Evolutionary conservation across 2,888 invertebrate genomes (phyloP).

Genomic region (Pseudoips prasinana): DNA sequence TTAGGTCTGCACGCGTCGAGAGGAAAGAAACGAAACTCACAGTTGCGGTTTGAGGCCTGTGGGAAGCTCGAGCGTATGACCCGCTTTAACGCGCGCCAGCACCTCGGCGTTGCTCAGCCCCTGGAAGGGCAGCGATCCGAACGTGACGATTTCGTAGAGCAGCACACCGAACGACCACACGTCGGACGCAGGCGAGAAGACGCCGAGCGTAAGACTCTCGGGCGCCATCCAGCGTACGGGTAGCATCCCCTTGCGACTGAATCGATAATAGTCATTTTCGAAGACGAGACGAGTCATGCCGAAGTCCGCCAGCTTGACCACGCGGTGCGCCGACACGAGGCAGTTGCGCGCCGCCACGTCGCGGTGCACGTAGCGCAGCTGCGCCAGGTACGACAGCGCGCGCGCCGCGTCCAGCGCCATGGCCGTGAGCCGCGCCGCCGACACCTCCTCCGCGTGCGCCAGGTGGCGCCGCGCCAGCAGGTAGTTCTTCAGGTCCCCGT

Average conservation of each 20-base stretch:
- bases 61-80: conserved; percentile 88
- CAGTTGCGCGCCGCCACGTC: conserved; percentile 93
- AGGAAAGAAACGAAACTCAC: conserved; percentile 85
- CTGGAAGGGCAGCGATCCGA: conserved; percentile 95
- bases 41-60: conserved; percentile 89
- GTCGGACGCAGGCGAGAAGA: conserved; percentile 93
- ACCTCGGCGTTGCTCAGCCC: conserved; percentile 93
- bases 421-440: conserved; percentile 88
- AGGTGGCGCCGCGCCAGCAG: conserved; percentile 92
- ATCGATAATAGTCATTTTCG: conserved; percentile 94
- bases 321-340: conserved; percentile 87
- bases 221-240: conserved; percentile 98
- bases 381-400: conserved; percentile 92
- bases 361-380: conserved; percentile 93
- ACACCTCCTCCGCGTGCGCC: conserved; percentile 87
- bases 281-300: conserved; percentile 95
- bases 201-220: conserved; percentile 90
- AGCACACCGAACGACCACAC: conserved; percentile 95
- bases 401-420: conserved; percentile 95
- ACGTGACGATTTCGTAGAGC: conserved; percentile 93
- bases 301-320: conserved; percentile 92
- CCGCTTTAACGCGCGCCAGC: conserved; percentile 88
- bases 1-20: too few species aligned
- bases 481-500: conserved; percentile 95
- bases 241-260: conserved; percentile 92